A percentile compares a stretch with the other conserved stretches of the same genome.
Conservation (phyloP, 2,113 vertebrate species). For the Mirounga angustirostris region DNA sequence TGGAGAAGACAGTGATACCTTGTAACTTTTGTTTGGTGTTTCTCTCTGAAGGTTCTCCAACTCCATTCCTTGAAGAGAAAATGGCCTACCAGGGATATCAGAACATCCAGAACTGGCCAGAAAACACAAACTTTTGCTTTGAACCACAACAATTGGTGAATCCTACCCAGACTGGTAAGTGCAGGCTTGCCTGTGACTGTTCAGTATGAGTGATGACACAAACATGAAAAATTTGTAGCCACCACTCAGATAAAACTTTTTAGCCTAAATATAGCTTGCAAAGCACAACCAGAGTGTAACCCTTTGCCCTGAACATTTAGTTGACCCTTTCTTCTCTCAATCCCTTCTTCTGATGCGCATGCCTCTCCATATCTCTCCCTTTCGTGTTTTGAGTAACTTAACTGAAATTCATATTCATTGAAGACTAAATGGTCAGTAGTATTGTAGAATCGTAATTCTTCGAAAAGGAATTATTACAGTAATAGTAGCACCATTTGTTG, state of each 20-base stretch:
- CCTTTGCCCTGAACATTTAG: background rate
- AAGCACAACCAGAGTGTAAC: background rate
- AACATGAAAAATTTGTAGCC: background rate
- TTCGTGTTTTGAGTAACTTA: slow-evolving; percentile 22
- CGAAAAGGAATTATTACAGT: background rate
- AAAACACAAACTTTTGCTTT: slow-evolving; percentile 83
- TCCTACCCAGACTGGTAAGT: slow-evolving; percentile 84
- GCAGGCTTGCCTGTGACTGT: fast-evolving
- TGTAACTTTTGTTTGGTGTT: slow-evolving; percentile 43
- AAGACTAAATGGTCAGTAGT: background rate
- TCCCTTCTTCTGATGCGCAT: background rate
- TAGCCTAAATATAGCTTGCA: background rate
- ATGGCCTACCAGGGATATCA: slow-evolving; percentile 86
- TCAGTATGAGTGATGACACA: background rate
- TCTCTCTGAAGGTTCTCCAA: slow-evolving; percentile 80
- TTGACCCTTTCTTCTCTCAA: background rate
- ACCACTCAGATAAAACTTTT: background rate
- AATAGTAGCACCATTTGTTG: background rate
- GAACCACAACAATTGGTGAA: slow-evolving; percentile 69
- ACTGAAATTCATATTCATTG: slow-evolving; percentile 21
- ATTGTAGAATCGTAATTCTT: background rate
- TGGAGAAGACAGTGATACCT: background rate
- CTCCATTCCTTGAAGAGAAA: slow-evolving; percentile 83
- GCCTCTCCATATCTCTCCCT: background rate
- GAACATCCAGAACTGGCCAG: slow-evolving; percentile 80